Evolutionary conservation across 2,797 vertebrate species (phyloP), one percentile per base, ranked within the genome.

Genomic region (Chiroxiphia lanceolata): DNA sequence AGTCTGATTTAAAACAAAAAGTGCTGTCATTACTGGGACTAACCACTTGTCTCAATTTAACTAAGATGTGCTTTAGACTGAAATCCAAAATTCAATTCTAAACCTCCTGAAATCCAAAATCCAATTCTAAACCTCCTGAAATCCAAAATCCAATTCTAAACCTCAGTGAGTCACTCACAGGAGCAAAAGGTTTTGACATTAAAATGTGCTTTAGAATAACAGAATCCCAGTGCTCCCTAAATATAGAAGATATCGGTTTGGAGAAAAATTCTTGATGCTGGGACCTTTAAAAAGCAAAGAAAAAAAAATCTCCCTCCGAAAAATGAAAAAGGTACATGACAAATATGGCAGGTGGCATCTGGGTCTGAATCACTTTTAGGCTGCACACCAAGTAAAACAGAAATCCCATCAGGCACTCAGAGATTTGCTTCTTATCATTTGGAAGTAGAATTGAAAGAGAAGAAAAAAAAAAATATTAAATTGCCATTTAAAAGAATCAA

Each of bases 271-370:
- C 64, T 7, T 48, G 65, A 45, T 72, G 33, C 9, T 64, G 38
- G 19, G 45, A 94, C 19, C 13, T 86, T 74, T 33, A 10, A 60
- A 93, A 85, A 33, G 11, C 6, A 56, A 93, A 81, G 15, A 60
- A 7, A 40, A 40, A 38, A 63, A 84, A 22, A 20, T 6, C 7
- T 2, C 1, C 5, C 8, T 6, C 4, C 1, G 0, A 22, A 54
- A 57, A 77, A 72, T 12, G n/a, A 36, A 53, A 57, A 21, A 40
- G 2, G 20, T 44, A 47, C 11, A 53, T 4, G 56, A 33, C 14
- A 57, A 76, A 45, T 15, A 63, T 1, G 14, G 50, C 48, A 81
- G 31, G 34, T 6, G 26, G 31, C 22, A 56, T 36, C 45, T 48
- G 40, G 31, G 5, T 9, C 81, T 86, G 42, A 57, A 85, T 10